Evolutionary conservation across 2,113 vertebrate species (phyloP).

Genomic region (Phyllostomus hastatus): DNA sequence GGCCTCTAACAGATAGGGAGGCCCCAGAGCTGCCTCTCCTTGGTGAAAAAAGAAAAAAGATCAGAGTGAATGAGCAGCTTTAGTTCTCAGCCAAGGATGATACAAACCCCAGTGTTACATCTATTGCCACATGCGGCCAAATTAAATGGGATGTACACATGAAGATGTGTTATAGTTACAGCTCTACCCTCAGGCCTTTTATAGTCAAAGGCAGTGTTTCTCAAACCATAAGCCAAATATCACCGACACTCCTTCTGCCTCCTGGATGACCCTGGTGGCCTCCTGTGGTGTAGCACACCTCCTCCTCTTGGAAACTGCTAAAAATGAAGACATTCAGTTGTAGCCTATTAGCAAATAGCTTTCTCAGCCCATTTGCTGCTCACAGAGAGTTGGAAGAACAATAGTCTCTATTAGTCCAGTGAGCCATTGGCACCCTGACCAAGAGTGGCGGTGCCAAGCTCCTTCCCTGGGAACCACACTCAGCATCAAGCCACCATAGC

Average conservation of each 20-base stretch:
- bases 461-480: too few relatives aligned
- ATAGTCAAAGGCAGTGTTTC: slow-evolving; percentile 43
- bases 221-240: neutral
- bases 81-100: neutral
- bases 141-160: neutral
- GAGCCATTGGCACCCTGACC: too few relatives aligned
- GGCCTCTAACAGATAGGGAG: neutral
- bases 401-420: neutral
- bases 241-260: neutral
- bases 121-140: neutral
- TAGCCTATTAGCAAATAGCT: neutral
- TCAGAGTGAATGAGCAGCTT: neutral
- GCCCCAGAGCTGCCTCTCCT: neutral
- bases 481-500: too few relatives aligned
- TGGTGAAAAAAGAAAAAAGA: neutral
- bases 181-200: slow-evolving; percentile 36
- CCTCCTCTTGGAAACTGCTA: too few relatives aligned
- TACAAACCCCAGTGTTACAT: neutral
- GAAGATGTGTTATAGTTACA: slow-evolving; percentile 48
- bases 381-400: neutral
- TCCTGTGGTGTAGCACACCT: too few relatives aligned
- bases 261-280: too few relatives aligned
- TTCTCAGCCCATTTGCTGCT: neutral
- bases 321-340: neutral
- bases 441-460: too few relatives aligned